Conservation (phyloP, 2,797 vertebrate species). For the Chloroceryle inda region DNA sequence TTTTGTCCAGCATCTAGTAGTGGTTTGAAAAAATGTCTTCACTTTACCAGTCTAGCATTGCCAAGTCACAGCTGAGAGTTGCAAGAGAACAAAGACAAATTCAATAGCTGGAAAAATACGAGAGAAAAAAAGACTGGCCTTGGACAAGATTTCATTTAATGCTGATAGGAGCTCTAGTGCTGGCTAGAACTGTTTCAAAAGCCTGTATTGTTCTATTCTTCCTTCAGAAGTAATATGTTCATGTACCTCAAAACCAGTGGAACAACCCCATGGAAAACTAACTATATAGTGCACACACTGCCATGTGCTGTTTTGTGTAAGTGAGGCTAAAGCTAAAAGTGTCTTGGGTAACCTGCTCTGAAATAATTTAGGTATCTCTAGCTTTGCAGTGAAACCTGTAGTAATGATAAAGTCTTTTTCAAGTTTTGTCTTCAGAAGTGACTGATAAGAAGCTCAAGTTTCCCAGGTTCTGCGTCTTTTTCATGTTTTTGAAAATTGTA, state of each 20-base stretch:
- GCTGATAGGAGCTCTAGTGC: slow-evolving; percentile 14
- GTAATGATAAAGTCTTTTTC: background rate
- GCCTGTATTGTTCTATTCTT: background rate
- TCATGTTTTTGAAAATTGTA: background rate
- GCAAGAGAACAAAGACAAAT: background rate
- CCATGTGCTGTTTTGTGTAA: background rate
- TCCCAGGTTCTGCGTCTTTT: background rate
- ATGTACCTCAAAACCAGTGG: background rate
- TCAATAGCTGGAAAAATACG: slow-evolving; percentile 22
- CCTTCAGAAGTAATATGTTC: background rate
- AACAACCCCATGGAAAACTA: background rate
- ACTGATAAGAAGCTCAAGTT: background rate
- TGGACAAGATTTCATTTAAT: slow-evolving; percentile 15
- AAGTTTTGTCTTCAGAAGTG: background rate
- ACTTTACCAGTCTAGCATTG: background rate
- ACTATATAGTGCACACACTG: background rate
- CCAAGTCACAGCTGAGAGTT: background rate
- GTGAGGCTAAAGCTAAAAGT: background rate
- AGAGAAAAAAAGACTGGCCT: slow-evolving; percentile 2
- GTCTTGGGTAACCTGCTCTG: background rate
- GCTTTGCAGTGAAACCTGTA: background rate
- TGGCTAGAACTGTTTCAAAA: slow-evolving; percentile 31
- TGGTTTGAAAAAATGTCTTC: slow-evolving; percentile 8
- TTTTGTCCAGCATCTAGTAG: background rate
- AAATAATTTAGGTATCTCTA: background rate